Conservation (phyloP, 2,113 vertebrate genomes). For the Garra rufa region DNA sequence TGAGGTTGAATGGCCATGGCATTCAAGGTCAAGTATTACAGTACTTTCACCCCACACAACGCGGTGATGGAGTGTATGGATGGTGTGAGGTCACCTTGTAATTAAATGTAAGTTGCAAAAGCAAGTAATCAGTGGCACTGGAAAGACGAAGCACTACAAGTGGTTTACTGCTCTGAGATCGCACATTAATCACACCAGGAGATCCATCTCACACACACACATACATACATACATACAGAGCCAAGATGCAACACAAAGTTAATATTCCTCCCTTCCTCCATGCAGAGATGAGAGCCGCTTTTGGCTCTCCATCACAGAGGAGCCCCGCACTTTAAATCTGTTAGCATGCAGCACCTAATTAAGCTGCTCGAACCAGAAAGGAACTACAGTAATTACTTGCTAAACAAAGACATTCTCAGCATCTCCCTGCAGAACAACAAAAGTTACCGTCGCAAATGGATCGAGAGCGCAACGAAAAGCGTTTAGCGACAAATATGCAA, state of each 20-base stretch:
- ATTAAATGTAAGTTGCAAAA: constrained; percentile 27
- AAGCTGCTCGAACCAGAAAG: constrained; percentile 58
- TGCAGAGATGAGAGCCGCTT: constrained; percentile 44
- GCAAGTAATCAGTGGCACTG: background rate
- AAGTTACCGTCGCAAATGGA: background rate
- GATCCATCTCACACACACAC: constrained; percentile 16
- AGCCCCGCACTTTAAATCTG: constrained; percentile 54
- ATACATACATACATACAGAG: constrained; percentile 17
- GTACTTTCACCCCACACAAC: background rate
- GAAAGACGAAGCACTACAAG: constrained; percentile 28
- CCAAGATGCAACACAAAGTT: constrained; percentile 9
- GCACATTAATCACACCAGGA: constrained; percentile 37
- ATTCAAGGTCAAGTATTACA: background rate
- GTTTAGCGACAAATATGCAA: background rate
- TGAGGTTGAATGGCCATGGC: background rate
- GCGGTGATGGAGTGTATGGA: background rate
- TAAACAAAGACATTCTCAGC: constrained; percentile 58
- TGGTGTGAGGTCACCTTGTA: background rate
- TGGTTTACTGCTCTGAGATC: constrained; percentile 11
- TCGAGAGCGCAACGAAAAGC: constrained; percentile 6
- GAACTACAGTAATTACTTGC: constrained; percentile 62
- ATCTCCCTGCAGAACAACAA: constrained; percentile 41
- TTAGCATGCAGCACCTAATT: constrained; percentile 61
- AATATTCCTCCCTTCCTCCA: constrained; percentile 22
- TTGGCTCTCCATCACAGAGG: constrained; percentile 49